Conservation (phyloP, 2,797 vertebrate species). For the Bucorvus abyssinicus region DNA sequence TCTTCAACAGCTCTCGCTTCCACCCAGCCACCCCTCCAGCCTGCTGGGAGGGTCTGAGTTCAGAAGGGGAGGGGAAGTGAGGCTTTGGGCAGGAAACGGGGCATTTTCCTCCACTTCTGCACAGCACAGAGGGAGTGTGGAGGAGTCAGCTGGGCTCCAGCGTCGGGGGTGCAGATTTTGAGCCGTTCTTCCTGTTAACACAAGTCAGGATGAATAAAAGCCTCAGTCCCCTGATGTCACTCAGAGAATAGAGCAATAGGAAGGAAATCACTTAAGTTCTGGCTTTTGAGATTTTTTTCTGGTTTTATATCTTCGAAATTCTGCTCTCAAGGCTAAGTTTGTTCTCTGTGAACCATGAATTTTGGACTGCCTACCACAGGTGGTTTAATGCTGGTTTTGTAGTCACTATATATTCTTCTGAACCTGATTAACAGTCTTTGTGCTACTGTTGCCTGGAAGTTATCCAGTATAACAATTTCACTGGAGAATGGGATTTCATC, state of each 20-base stretch:
- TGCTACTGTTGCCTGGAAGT: constrained; percentile 8
- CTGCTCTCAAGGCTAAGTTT: constrained; percentile 21
- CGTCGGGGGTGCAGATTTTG: background rate
- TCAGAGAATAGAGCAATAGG: background rate
- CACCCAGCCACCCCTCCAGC: background rate
- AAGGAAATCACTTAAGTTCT: background rate
- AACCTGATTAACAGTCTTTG: constrained; percentile 43
- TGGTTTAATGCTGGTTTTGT: constrained; percentile 16
- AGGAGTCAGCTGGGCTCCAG: rapidly evolving
- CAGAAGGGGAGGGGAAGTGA: rapidly evolving
- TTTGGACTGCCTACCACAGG: background rate
- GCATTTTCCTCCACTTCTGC: background rate
- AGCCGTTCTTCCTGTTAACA: background rate
- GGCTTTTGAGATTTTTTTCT: background rate
- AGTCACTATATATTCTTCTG: constrained; percentile 10
- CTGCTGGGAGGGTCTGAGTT: background rate
- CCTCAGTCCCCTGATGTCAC: background rate
- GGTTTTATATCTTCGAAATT: constrained; percentile 16
- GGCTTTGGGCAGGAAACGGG: rapidly evolving
- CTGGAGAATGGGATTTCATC: constrained; percentile 49
- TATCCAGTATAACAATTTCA: constrained; percentile 38
- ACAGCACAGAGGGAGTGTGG: rapidly evolving
- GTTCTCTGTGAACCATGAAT: constrained; percentile 19
- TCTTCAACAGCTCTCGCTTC: background rate
- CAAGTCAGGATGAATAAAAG: background rate